Percentiles rank a stretch among this genome's conserved stretches.
These are phyloP conservation scores for Rallus limicola DNA, from an alignment of 2,113 vertebrate species.

Conservation along the genomic window DNA sequence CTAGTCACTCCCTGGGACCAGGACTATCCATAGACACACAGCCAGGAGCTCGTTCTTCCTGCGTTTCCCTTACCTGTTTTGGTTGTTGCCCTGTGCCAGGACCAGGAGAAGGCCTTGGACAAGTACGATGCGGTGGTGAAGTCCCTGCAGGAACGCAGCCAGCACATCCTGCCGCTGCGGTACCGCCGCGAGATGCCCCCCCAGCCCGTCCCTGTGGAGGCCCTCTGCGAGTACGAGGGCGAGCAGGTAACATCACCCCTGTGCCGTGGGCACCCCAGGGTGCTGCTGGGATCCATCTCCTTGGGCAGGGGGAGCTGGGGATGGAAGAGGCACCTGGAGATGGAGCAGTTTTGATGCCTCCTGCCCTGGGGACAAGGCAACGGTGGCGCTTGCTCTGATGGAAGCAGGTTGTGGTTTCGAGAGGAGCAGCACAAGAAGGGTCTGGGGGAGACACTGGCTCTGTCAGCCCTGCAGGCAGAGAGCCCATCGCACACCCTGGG, in stretches of 20 bases:
- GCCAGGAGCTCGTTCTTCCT: background rate
- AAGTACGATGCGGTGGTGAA: conserved; percentile 85
- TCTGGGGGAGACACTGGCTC: background rate
- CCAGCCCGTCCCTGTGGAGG: conserved; percentile 88
- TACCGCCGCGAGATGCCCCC: conserved; percentile 79
- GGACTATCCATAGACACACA: background rate
- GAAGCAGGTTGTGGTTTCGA: background rate
- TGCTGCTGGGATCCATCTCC: rapidly evolving
- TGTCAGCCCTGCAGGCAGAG: rapidly evolving
- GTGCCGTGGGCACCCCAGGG: rapidly evolving
- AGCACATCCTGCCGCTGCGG: conserved; percentile 88
- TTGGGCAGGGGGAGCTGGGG: rapidly evolving
- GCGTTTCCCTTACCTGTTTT: rapidly evolving
- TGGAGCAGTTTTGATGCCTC: background rate
- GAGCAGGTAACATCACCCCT: conserved; percentile 79
- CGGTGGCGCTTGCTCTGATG: rapidly evolving
- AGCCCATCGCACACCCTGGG: background rate
- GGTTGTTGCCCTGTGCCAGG: conserved; percentile 65
- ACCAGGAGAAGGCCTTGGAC: conserved; percentile 92
- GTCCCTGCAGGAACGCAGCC: conserved; percentile 85
- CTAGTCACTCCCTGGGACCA: background rate
- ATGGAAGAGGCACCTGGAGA: background rate
- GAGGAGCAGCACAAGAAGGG: background rate
- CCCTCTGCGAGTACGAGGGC: conserved; percentile 90
- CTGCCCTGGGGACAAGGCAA: rapidly evolving